Conservation (phyloP, 2,797 vertebrate genomes). For the Epinephelus malabaricus region DNA sequence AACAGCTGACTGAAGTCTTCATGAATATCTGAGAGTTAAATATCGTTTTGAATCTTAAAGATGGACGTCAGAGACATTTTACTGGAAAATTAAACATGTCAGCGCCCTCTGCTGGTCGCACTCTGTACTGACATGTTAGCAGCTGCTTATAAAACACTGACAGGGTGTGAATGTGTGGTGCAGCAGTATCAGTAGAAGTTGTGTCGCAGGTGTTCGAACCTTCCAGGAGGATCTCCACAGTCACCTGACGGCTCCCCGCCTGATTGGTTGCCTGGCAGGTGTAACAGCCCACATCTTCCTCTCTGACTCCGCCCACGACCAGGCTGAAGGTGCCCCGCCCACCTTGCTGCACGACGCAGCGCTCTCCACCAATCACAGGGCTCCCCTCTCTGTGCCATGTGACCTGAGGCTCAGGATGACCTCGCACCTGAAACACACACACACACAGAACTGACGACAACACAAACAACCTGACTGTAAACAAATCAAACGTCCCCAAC, state of each 20-base stretch:
- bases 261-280: constrained; percentile 89
- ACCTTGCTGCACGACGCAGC: constrained; percentile 78
- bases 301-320: constrained; percentile 84
- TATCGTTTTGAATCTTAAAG: too few relatives aligned
- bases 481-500: too few relatives aligned
- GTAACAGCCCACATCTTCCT: constrained; percentile 89
- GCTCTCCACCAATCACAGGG: constrained; percentile 84
- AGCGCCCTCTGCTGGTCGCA: too few relatives aligned
- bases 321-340: constrained; percentile 91
- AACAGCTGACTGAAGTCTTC: too few relatives aligned
- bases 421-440: constrained; percentile 78
- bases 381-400: constrained; percentile 89
- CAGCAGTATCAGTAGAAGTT: too few relatives aligned
- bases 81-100: too few relatives aligned
- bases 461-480: too few relatives aligned
- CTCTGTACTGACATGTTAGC: too few relatives aligned
- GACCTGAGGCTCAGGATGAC: constrained; percentile 80
- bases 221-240: constrained; percentile 92
- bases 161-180: too few relatives aligned
- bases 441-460: not conserved
- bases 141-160: too few relatives aligned
- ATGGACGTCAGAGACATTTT: too few relatives aligned
- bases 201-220: constrained; percentile 63
- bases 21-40: too few relatives aligned
- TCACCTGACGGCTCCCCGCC: constrained; percentile 90